Evolutionary conservation across 1,140 invertebrate species (phyloP).

Genomic region (Dendrolimus punctatus): DNA sequence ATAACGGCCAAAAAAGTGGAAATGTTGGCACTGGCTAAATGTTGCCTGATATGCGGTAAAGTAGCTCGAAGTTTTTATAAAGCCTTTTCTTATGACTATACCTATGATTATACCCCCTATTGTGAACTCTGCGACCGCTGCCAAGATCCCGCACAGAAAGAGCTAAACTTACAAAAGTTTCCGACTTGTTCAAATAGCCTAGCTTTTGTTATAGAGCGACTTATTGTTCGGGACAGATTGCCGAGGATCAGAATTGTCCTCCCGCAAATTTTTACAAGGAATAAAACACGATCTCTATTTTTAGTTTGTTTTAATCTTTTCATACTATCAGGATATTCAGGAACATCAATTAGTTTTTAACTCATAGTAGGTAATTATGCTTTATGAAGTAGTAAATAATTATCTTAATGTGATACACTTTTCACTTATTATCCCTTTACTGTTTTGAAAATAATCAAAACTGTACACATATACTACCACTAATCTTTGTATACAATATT

Average conservation of each 20-base stretch:
- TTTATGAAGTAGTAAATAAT: no score
- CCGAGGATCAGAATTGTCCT: slow-evolving; percentile 49
- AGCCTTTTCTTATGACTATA: slow-evolving; percentile 53
- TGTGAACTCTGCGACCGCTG: slow-evolving; percentile 48
- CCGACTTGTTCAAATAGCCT: slow-evolving; percentile 66
- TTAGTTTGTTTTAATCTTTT: no score
- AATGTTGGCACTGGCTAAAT: slow-evolving; percentile 47
- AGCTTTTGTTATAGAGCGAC: slow-evolving; percentile 67
- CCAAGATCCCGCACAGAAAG: slow-evolving; percentile 56
- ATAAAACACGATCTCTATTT: slow-evolving; percentile 20
- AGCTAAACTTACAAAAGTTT: slow-evolving; percentile 70
- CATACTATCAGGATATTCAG: no score
- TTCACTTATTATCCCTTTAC: no score
- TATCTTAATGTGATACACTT: no score
- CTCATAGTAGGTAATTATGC: no score
- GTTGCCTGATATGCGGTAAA: slow-evolving; percentile 46
- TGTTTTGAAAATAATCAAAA: no score
- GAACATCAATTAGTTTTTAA: no score
- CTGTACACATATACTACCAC: no score
- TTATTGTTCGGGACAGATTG: slow-evolving; percentile 70
- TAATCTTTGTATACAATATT: no score
- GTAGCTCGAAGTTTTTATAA: slow-evolving; percentile 61
- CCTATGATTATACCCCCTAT: slow-evolving; percentile 64
- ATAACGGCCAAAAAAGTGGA: slow-evolving; percentile 24
- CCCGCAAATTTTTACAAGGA: slow-evolving; percentile 28